These are phyloP conservation scores for Rhimphoctona megacephalus DNA, from an alignment of 2,888 invertebrate genomes.

Conservation along the genomic window DNA sequence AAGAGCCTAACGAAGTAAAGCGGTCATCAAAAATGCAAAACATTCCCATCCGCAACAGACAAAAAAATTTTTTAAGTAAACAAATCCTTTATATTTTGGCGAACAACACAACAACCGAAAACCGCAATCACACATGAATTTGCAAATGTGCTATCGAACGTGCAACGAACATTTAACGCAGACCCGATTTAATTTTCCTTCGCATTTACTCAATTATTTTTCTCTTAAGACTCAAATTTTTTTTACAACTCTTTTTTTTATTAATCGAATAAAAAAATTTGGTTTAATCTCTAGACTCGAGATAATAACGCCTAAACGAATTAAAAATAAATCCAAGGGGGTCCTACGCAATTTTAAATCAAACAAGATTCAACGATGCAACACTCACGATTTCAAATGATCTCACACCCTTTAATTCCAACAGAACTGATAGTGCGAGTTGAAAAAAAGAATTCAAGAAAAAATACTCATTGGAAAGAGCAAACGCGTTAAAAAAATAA, in stretches of 20 bases:
- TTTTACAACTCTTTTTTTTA: background rate
- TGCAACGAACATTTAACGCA: slow-evolving; percentile 21
- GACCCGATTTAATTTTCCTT: background rate
- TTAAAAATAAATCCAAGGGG: background rate
- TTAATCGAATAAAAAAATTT: background rate
- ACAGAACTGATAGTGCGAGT: background rate
- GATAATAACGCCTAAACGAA: background rate
- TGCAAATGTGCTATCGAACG: background rate
- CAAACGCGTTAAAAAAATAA: background rate
- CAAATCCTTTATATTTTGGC: background rate
- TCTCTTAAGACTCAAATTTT: background rate
- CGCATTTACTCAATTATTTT: background rate
- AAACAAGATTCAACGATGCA: slow-evolving; percentile 22
- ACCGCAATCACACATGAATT: background rate
- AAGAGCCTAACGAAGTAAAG: background rate
- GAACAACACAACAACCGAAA: slow-evolving; percentile 13
- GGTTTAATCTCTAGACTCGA: background rate
- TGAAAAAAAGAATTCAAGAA: background rate
- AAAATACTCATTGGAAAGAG: background rate
- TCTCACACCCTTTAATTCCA: background rate
- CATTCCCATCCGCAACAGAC: background rate
- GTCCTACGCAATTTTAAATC: slow-evolving; percentile 5
- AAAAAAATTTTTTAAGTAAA: background rate
- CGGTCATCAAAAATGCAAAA: background rate
- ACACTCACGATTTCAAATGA: background rate